Evolutionary conservation across 2,113 vertebrate species (phyloP).

Genomic region (Mesembrinibis cayennensis): DNA sequence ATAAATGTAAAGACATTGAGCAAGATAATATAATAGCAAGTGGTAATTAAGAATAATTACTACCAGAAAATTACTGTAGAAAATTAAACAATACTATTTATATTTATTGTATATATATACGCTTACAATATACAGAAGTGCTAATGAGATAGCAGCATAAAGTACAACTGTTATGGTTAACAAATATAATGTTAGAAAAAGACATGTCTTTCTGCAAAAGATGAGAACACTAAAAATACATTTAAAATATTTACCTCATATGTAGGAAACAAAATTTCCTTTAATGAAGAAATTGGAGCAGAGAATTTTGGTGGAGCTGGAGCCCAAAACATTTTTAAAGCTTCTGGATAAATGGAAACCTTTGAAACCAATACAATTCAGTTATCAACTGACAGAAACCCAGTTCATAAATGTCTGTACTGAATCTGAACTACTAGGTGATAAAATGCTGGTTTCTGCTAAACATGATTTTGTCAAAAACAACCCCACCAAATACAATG

Average conservation of each 20-base stretch:
- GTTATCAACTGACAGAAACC: neutral
- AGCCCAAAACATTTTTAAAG: constrained; percentile 76
- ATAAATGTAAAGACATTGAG: neutral
- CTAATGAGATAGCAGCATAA: neutral
- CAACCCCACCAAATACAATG: neutral
- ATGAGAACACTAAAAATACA: neutral
- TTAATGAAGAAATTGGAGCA: constrained; percentile 70
- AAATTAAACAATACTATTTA: neutral
- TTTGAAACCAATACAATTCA: constrained; percentile 52
- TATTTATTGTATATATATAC: neutral
- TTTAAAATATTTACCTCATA: constrained; percentile 73
- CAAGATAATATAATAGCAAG: neutral
- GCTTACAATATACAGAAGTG: neutral
- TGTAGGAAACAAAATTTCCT: constrained; percentile 73
- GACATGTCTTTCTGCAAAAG: neutral
- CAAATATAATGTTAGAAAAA: neutral
- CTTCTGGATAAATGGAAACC: constrained; percentile 65
- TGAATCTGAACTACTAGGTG: neutral
- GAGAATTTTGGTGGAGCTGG: constrained; percentile 76
- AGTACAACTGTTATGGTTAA: neutral
- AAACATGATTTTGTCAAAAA: neutral
- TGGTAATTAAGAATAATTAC: neutral
- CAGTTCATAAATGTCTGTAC: neutral
- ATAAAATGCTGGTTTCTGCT: neutral
- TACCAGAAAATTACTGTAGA: neutral